A percentile compares a stretch with the other conserved stretches of the same genome.
Evolutionary conservation across 2,797 vertebrate genomes (phyloP).

Genomic region (Sebastes minor): DNA sequence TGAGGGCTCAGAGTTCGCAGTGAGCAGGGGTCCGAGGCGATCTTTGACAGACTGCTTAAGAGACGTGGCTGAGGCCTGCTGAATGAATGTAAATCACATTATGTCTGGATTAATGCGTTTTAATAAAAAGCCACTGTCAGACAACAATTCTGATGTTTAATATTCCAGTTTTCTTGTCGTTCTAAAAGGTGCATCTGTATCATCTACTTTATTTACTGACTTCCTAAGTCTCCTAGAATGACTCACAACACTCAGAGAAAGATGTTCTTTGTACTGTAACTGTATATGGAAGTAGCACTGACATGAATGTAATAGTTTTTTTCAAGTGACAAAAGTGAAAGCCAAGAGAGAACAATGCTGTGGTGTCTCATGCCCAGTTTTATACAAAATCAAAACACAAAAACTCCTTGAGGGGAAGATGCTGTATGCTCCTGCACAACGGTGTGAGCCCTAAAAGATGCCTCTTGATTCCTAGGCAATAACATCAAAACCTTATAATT

Average conservation of each 20-base stretch:
- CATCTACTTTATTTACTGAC: background rate
- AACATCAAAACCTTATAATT: background rate
- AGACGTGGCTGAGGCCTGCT: slow-evolving; percentile 81
- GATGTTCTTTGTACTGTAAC: background rate
- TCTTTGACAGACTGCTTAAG: slow-evolving; percentile 97
- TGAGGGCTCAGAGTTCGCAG: slow-evolving; percentile 84
- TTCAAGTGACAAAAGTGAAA: background rate
- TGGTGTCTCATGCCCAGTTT: background rate
- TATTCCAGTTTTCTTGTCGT: background rate
- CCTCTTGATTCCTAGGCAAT: background rate
- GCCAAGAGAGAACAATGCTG: background rate
- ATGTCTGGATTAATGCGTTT: background rate
- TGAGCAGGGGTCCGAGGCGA: slow-evolving; percentile 90
- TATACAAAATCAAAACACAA: background rate
- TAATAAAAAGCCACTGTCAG: background rate
- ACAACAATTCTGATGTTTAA: background rate
- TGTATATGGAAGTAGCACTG: background rate
- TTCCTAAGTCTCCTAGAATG: background rate
- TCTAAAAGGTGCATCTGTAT: background rate
- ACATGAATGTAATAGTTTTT: background rate
- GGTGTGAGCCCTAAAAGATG: background rate
- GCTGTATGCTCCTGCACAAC: too few relatives aligned
- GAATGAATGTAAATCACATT: slow-evolving; percentile 47
- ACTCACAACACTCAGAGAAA: background rate
- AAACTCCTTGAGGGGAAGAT: background rate